These are phyloP conservation scores for Lepetodrilus schrolli DNA, from an alignment of 2,888 invertebrate species.

Conservation along the genomic window DNA sequence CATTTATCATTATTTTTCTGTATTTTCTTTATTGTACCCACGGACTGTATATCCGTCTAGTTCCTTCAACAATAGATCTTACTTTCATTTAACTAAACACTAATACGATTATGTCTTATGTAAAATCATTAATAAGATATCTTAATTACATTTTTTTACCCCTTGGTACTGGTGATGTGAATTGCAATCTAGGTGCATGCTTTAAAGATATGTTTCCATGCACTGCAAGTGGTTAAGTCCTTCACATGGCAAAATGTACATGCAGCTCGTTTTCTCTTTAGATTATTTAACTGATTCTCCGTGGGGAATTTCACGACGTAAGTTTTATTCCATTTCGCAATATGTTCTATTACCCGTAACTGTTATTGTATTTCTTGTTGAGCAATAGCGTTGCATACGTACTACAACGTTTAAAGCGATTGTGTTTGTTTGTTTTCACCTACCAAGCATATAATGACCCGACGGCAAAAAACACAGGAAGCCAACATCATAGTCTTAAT, in stretches of 20 bases:
- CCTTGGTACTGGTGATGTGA: no score
- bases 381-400: neutral
- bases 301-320: slow-evolving; percentile 5
- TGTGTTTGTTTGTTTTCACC: slow-evolving; percentile 22
- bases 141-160: no score
- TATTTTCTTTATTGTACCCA: no score
- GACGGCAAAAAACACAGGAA: slow-evolving; percentile 11
- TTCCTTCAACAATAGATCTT: no score
- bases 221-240: neutral
- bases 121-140: no score
- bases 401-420: neutral
- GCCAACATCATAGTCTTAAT: slow-evolving; percentile 17
- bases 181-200: no score
- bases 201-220: no score
- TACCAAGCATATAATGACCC: slow-evolving; percentile 20
- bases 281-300: neutral
- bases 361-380: slow-evolving; percentile 25
- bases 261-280: slow-evolving; percentile 22
- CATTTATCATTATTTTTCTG: no score
- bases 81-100: no score
- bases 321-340: slow-evolving; percentile 7
- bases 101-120: no score
- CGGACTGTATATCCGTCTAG: no score
- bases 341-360: slow-evolving; percentile 22
- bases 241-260: neutral